Percentiles rank a stretch among this genome's conserved stretches.
Conservation (phyloP, 1,140 invertebrate species). For the Medauroidea extradentata region DNA sequence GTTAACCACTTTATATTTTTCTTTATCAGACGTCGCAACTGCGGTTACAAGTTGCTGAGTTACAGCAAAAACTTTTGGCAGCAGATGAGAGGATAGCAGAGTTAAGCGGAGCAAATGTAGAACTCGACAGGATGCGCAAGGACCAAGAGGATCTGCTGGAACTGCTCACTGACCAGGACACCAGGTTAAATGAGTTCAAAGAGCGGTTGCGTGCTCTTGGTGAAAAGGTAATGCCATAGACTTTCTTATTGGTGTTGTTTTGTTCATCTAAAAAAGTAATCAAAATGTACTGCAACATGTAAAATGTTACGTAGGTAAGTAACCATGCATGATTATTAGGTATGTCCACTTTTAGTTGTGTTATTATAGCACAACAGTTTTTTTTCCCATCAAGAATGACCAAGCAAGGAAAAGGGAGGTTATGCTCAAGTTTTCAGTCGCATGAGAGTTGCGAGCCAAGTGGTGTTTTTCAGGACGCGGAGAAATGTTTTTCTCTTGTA, state of each 20-base stretch:
- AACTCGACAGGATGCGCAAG: slow-evolving; percentile 69
- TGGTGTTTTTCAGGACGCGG: no score
- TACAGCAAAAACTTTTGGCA: slow-evolving; percentile 35
- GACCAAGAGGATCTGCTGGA: slow-evolving; percentile 89
- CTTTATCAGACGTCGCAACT: no score
- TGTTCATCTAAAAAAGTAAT: neutral
- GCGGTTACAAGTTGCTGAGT: neutral
- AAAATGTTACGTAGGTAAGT: no score
- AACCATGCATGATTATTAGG: no score
- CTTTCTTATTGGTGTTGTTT: neutral
- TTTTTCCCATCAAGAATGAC: no score
- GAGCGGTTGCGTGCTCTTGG: slow-evolving; percentile 63
- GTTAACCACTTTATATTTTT: no score
- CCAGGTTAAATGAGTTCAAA: slow-evolving; percentile 67
- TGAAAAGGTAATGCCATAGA: slow-evolving; percentile 50
- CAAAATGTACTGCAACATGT: neutral
- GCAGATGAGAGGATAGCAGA: slow-evolving; percentile 37
- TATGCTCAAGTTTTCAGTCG: no score
- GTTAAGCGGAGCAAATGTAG: slow-evolving; percentile 26
- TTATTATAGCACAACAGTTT: no score
- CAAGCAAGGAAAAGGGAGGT: no score
- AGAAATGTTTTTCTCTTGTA: no score
- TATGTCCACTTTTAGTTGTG: no score
- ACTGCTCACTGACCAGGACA: slow-evolving; percentile 78
- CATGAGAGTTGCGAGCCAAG: no score